phyloP scores from a whole-genome alignment of 1,140 invertebrate species.

The Lepidurus packardi region DNA sequence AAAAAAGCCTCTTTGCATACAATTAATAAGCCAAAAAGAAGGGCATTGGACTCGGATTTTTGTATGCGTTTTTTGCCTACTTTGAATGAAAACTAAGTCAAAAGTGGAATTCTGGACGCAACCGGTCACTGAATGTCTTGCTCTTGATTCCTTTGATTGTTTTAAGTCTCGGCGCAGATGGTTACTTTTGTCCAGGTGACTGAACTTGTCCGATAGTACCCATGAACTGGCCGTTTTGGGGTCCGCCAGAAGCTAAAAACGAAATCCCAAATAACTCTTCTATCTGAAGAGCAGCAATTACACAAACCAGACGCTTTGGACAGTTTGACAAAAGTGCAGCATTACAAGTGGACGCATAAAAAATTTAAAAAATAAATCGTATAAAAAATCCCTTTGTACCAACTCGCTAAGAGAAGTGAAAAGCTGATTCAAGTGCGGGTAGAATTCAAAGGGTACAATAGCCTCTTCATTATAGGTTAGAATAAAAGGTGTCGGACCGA shows the following conservation, averaged over 20 bases:
- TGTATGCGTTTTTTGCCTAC: too few relatives aligned
- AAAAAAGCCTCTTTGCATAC: too few relatives aligned
- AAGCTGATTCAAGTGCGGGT: too few relatives aligned
- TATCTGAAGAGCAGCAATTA: background rate
- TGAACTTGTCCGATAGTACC: background rate
- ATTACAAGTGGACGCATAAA: background rate
- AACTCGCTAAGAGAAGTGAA: too few relatives aligned
- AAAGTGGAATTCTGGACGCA: background rate
- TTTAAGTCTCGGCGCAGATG: background rate
- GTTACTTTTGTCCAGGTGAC: background rate
- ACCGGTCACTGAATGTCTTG: background rate
- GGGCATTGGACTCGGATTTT: too few relatives aligned
- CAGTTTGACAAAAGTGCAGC: background rate
- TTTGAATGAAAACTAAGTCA: background rate
- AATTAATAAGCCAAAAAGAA: too few relatives aligned
- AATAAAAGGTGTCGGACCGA: background rate
- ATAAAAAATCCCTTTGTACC: too few relatives aligned
- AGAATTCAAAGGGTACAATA: background rate
- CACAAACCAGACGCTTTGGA: background rate
- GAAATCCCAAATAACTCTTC: background rate
- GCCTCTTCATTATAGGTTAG: background rate
- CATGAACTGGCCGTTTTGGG: background rate
- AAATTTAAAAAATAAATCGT: background rate
- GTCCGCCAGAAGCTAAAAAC: background rate
- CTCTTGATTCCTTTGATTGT: background rate